Evolutionary conservation across 2,797 vertebrate species (phyloP).

Genomic region (Scomberomorus guttatus): DNA sequence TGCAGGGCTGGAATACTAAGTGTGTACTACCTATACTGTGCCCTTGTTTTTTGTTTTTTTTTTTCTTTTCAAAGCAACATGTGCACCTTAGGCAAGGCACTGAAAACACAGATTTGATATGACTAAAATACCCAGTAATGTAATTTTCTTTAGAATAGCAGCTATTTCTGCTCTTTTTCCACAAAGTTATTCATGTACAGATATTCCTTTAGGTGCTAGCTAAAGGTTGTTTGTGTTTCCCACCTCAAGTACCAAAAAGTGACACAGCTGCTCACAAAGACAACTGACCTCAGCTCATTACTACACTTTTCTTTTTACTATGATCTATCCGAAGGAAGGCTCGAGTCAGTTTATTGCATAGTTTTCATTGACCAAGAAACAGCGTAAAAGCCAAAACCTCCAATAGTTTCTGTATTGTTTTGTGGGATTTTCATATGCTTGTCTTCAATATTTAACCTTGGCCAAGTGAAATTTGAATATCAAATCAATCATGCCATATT

Average conservation of each 20-base stretch:
- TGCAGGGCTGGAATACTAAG: slow-evolving; percentile 78
- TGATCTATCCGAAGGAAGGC: slow-evolving; percentile 39
- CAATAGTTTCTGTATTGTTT: slow-evolving; percentile 51
- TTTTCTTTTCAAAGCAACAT: slow-evolving; percentile 35
- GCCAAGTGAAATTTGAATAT: slow-evolving; percentile 78
- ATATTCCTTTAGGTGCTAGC: slow-evolving; percentile 40
- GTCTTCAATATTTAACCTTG: slow-evolving; percentile 72
- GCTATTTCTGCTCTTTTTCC: neutral
- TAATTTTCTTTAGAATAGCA: neutral
- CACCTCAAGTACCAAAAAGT: slow-evolving; percentile 21
- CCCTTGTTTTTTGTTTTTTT: slow-evolving; percentile 63
- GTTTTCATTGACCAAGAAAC: slow-evolving; percentile 53
- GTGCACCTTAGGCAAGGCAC: neutral
- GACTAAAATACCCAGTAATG: neutral
- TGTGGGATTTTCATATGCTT: slow-evolving; percentile 48
- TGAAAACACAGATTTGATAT: slow-evolving; percentile 7
- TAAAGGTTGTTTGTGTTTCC: slow-evolving; percentile 13
- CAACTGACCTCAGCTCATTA: slow-evolving; percentile 29
- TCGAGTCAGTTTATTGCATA: neutral
- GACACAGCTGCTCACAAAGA: slow-evolving; percentile 14
- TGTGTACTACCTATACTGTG: slow-evolving; percentile 41
- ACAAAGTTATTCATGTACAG: slow-evolving; percentile 19
- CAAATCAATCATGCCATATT: slow-evolving; percentile 79
- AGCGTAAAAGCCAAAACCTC: slow-evolving; percentile 37
- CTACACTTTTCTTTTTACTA: slow-evolving; percentile 10